These are phyloP conservation scores for Platygyra sinensis DNA, from an alignment of 64 coral and sea anemone species.

Conservation along the genomic window DNA sequence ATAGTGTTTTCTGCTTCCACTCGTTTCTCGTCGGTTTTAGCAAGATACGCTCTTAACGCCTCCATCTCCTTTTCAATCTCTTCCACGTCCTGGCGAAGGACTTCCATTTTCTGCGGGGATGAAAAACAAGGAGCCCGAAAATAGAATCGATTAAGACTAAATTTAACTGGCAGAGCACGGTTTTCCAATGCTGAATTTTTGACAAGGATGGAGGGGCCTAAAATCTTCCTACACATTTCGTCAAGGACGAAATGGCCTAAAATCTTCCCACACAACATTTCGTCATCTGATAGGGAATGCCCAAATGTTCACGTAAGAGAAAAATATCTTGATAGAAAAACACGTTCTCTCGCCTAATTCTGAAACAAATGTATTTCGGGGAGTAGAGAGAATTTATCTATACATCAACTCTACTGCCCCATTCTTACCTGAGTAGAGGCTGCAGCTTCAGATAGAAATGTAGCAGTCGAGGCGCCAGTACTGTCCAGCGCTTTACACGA, in stretches of 20 bases:
- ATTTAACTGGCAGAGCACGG: no score
- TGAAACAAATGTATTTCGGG: background rate
- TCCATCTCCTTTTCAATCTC: conserved; percentile 74
- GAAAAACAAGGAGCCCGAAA: background rate
- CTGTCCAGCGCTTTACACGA: conserved; percentile 55
- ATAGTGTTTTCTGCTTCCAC: conserved; percentile 12
- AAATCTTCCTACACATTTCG: no score
- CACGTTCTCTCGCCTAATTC: no score
- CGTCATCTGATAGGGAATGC: no score
- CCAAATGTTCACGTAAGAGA: no score
- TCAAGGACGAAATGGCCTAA: no score
- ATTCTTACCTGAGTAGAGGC: conserved; percentile 65
- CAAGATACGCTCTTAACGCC: conserved; percentile 57
- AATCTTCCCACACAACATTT: no score
- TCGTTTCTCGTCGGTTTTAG: conserved; percentile 57
- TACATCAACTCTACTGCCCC: no score
- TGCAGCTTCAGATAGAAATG: conserved; percentile 70
- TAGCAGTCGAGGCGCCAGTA: conserved; percentile 52
- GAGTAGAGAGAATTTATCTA: background rate
- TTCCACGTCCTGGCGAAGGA: conserved; percentile 57
- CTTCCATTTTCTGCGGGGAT: conserved; percentile 57
- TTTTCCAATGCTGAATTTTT: no score
- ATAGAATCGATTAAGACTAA: no score
- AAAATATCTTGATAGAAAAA: no score
- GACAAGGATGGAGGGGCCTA: no score